Evolutionary conservation across 2,797 vertebrate genomes (phyloP), one percentile per base, ranked within the genome.

Genomic region (Pipistrellus nathusii): DNA sequence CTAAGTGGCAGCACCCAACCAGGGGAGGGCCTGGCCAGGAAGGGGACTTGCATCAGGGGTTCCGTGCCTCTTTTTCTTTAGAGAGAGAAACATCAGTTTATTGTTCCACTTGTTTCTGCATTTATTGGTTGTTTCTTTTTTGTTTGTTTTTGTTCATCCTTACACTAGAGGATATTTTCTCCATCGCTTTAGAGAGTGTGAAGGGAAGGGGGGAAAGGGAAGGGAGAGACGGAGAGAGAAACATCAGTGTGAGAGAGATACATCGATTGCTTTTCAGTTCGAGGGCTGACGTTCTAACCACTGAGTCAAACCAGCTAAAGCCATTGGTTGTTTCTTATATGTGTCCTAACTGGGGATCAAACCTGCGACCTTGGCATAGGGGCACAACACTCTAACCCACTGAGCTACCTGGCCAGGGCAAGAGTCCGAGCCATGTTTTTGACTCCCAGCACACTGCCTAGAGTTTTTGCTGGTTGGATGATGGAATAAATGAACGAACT

Each of bases 131-230:
- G 62, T n/a, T 64, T 64, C 62, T n/a, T 17, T 59, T 59, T 59
- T 25, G 57, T 23, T 57, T 57, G 55, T 59, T 59, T 59, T 59
- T 27, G 25, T 59, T 59, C 25, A 59, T 59, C 57, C 57, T 59
- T 12, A 57, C 57, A 59, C 0, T n/a, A n/a, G 11, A 59, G 57
- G 57, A 59, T 59, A 59, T 59, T 59, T 59, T 27, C 57, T 59
- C 57, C 25, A 25, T 59, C 25, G 57, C 25, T 59, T 59, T 27
- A 59, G 57, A 59, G 57, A 59, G 57, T 11, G 55, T 57, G 55
- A 9, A 25, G 8, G 10, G 55, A 8, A 0, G 55, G 11, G 23
- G 10, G 1, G 11, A 10, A 10, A 2, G 57, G 57, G 23, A 7
- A 41, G 38, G 23, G 23, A 25, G 23, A 59, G 57, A 12, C 10